Evolutionary conservation across 2,888 invertebrate species (phyloP), one percentile per base, ranked within the genome.

Genomic region (Pristionchus japonicus): DNA sequence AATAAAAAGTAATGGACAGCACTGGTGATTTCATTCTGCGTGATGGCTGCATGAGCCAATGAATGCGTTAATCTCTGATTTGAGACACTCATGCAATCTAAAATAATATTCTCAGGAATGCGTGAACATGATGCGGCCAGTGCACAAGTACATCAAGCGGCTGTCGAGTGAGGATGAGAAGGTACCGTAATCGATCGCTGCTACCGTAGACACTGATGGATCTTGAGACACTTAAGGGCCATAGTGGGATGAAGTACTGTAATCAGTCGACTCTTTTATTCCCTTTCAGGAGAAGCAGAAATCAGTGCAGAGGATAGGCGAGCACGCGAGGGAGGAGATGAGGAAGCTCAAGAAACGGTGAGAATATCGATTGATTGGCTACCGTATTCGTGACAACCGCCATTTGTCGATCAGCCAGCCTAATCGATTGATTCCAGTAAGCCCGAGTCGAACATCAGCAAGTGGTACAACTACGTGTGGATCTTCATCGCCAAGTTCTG

Each of bases 401-500:
- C 27, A 52, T 31, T 47, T 27, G 70, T 27, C 23, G 61, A 17
- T 34, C 11, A n/a, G n/a, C 7, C 34, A 15, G 67, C 31, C 40
- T 57, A n/a, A 64, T 31, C 13, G 15, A 1, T 23, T 40, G 37
- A 31, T 87, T 89, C 3, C 87, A 91, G 91, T 52, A 91, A 90
- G 49, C 91, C 92, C 4, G 89, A 90, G 61, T 88, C 90, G 70
- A 92, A 92, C 80, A 86, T 91, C 34, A 88, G 89, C 43, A 91
- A 91, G 74, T 91, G 92, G 92, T 91, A 91, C 88, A 92, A 91
- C 80, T 92, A 91, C 82, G 27, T 91, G 85, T 93, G 93, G 93
- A 93, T 93, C 83, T 93, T 93, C 89, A 88, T 93, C 80, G 92
- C 92, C 49, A 91, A 91, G 80, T 93, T 93, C 89, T 89, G 92